These are phyloP conservation scores for Gonioctena quinquepunctata DNA, from an alignment of 1,140 invertebrate species.

Conservation along the genomic window DNA sequence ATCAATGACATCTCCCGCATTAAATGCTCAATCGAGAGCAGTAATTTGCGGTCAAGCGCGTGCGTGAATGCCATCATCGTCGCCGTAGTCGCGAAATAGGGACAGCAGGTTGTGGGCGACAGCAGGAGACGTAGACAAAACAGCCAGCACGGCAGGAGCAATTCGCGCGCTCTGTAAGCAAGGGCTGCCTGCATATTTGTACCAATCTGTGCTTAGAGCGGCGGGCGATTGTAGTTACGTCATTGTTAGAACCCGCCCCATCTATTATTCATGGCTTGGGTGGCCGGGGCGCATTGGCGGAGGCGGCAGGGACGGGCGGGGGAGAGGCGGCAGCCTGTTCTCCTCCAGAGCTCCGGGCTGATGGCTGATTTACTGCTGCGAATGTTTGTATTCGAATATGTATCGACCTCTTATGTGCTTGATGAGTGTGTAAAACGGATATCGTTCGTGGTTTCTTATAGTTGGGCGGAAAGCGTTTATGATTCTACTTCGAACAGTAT, in stretches of 20 bases:
- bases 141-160: constrained; percentile 21
- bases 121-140: background rate
- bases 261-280: constrained; percentile 57
- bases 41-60: background rate
- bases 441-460: too few relatives aligned
- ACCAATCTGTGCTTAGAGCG: constrained; percentile 55
- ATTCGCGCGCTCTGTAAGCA: too few relatives aligned
- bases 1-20: background rate
- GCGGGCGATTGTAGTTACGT: constrained; percentile 56
- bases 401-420: background rate
- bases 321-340: constrained; percentile 8
- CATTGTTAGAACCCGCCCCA: constrained; percentile 58
- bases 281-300: constrained; percentile 30
- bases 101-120: background rate
- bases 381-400: constrained; percentile 11
- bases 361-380: constrained; percentile 25
- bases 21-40: background rate
- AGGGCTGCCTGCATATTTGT: constrained; percentile 39
- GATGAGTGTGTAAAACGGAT: too few relatives aligned
- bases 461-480: too few relatives aligned
- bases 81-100: background rate
- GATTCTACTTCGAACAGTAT: too few relatives aligned
- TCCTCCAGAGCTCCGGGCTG: constrained; percentile 25
- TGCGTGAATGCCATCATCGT: background rate
- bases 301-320: constrained; percentile 26